Evolutionary conservation across 1,140 invertebrate species (phyloP).

Genomic region (Brachionus angularis): DNA sequence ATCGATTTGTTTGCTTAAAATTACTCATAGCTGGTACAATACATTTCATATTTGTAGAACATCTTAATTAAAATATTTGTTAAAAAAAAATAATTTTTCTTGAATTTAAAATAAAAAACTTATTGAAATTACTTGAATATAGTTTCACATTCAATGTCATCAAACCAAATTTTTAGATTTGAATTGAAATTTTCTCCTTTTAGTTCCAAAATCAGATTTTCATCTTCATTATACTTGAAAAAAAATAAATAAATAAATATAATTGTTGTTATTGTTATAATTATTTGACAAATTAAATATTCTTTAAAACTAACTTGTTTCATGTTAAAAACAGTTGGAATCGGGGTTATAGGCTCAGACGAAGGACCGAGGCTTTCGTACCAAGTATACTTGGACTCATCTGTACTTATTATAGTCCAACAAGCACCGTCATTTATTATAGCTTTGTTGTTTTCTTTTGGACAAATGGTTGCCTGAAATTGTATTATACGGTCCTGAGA

Average conservation of each 20-base stretch:
- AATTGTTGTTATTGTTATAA: background rate
- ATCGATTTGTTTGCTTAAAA: background rate
- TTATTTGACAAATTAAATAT: background rate
- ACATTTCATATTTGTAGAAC: conserved; percentile 38
- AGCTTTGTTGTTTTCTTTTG: conserved; percentile 75
- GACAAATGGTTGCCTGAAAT: conserved; percentile 93
- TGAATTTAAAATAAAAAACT: background rate
- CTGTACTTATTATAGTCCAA: conserved; percentile 99
- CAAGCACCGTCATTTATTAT: conserved; percentile 99
- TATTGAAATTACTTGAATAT: conserved; percentile 22
- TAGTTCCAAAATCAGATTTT: conserved; percentile 91
- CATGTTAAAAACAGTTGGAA: conserved; percentile 86
- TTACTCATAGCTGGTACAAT: background rate
- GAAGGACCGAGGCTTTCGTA: conserved; percentile 98
- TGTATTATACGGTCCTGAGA: conserved; percentile 98
- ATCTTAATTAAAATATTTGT: conserved; percentile 11
- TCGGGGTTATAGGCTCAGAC: conserved; percentile 79
- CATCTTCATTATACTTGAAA: conserved; percentile 61
- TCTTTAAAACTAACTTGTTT: conserved; percentile 62
- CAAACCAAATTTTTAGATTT: conserved; percentile 92
- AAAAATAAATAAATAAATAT: no score
- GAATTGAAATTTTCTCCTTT: conserved; percentile 97
- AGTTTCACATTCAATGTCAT: conserved; percentile 67
- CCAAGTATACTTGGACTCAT: conserved; percentile 98
- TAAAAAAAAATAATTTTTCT: background rate